Base-by-base conservation (phyloP, 2,888 invertebrate genomes). In the Mylabris sibirica region DNA sequence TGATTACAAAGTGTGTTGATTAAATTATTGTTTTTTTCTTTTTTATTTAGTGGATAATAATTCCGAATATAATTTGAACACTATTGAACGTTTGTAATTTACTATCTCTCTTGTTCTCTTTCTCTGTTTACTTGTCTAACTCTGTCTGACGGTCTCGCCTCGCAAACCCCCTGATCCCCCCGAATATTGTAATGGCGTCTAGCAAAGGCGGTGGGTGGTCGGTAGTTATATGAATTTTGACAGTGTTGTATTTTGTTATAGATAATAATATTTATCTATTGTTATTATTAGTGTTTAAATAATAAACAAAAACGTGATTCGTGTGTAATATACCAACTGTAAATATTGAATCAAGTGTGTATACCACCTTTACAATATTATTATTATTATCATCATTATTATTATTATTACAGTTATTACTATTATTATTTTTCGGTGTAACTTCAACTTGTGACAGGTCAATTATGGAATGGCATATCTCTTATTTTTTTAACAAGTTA, bases 171-270 rank as follows among this genome's bases (percentile, higher is more conserved):
- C 57, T 12, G 24, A 24, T 57, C 57, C 57, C 68, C 70, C 68
- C n/a, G n/a, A 68, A 68, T 71, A 66, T 73, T 77, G 79, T 82
- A 83, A 84, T 84, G 84, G 84, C 84, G 84, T 82, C 81, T 80
- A 78, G 77, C 78, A 82, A 79, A 83, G 83, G 81, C 82, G 82
- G 83, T 84, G 84, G 83, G 83, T 82, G 83, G 83, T 83, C 81
- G 79, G 77, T 75, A 78, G 80, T 80, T 81, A 80, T 80, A 78
- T 81, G 78, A 81, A 80, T 79, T 30, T 80, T 80, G 79, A 81
- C 79, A 78, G 80, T 81, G 81, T 77, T 79, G 78, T 79, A 78
- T 80, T 80, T 80, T 78, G 74, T 73, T 71, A 65, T 73, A 63
- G 66, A 71, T 68, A 68, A 61, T 59, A 61, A 41, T 66, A 68